Percentiles rank a stretch among this genome's conserved stretches.
Conservation (phyloP, 2,113 vertebrate genomes). For the Eulemur rufifrons region DNA sequence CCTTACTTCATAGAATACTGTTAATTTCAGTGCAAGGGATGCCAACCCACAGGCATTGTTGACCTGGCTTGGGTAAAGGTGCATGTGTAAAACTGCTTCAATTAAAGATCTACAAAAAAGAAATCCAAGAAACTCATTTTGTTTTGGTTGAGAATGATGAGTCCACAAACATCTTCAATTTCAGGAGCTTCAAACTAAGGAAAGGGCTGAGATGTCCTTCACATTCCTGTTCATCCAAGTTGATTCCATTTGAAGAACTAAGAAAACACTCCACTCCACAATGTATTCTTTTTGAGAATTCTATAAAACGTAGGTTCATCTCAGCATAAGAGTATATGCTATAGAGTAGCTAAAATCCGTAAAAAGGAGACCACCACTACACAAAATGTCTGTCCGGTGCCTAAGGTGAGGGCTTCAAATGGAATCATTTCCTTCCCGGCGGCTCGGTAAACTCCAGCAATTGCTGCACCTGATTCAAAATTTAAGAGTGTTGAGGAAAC, state of each 20-base stretch:
- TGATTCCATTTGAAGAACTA: neutral
- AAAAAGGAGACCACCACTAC: constrained; percentile 95
- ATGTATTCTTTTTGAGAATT: neutral
- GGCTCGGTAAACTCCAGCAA: constrained; percentile 97
- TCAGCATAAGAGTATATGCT: constrained; percentile 72
- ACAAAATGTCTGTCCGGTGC: constrained; percentile 95
- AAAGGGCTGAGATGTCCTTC: constrained; percentile 29
- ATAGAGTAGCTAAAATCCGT: constrained; percentile 94
- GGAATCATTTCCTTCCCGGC: constrained; percentile 96
- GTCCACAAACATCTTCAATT: neutral
- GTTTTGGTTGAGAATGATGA: neutral
- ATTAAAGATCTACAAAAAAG: neutral
- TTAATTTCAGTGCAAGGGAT: neutral
- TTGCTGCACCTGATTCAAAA: constrained; percentile 90
- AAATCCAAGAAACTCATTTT: neutral
- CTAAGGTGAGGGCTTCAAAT: constrained; percentile 93
- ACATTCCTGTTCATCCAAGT: neutral
- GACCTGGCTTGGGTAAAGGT: neutral
- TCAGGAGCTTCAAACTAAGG: neutral
- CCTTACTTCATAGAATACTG: neutral
- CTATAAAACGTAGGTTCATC: neutral
- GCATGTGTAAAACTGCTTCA: neutral
- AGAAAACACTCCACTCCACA: neutral
- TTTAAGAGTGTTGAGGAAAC: neutral
- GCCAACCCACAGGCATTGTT: neutral